Evolutionary conservation across 2,888 invertebrate species (phyloP).

Genomic region (Xestia ashworthii): DNA sequence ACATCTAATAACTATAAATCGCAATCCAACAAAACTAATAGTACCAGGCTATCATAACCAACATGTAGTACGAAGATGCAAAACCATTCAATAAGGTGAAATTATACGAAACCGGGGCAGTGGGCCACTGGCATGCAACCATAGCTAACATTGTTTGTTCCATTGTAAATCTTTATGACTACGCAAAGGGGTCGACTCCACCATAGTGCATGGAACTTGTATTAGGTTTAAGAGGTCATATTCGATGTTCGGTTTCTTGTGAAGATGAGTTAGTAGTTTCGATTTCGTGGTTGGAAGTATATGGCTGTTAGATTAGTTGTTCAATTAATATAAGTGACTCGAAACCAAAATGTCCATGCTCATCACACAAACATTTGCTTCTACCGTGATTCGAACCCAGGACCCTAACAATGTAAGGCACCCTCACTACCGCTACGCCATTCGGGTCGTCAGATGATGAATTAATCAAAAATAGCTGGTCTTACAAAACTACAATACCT

Average conservation of each 20-base stretch:
- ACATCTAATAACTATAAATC: constrained; percentile 27
- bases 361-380: too few species aligned
- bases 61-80: constrained; percentile 49
- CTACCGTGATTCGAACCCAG: too few species aligned
- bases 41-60: constrained; percentile 53
- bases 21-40: constrained; percentile 1
- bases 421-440: too few species aligned
- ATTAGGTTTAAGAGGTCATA: constrained; percentile 53
- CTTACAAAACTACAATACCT: too few species aligned
- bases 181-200: constrained; percentile 48
- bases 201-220: constrained; percentile 45
- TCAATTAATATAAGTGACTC: not conserved
- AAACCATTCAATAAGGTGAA: constrained; percentile 61
- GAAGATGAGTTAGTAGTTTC: constrained; percentile 25
- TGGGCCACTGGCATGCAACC: constrained; percentile 56
- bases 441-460: too few species aligned
- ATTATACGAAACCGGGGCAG: constrained; percentile 56
- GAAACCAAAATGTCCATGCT: too few species aligned
- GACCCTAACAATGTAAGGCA: too few species aligned
- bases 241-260: constrained; percentile 36
- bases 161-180: constrained; percentile 61
- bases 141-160: constrained; percentile 62
- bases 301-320: not conserved
- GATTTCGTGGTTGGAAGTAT: constrained; percentile 15
- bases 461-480: too few species aligned